Conservation (phyloP, 2,888 invertebrate genomes). For the Orthosia cruda region DNA sequence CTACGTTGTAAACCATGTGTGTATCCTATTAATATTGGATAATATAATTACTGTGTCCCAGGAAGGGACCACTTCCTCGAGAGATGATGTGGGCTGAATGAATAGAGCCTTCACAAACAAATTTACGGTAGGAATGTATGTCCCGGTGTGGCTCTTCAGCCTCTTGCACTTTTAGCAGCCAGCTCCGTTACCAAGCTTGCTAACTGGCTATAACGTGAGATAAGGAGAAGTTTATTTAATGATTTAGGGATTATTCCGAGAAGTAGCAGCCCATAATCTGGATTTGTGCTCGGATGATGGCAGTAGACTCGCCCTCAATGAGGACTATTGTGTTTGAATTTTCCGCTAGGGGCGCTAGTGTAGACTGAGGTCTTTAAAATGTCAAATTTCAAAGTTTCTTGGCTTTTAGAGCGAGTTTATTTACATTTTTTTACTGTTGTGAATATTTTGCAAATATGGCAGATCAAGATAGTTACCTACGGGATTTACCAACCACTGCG, state of each 20-base stretch:
- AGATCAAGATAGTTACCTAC: no score
- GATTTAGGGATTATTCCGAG: not conserved
- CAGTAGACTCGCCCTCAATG: not conserved
- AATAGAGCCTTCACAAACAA: not conserved
- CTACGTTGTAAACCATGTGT: no score
- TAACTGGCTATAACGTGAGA: not conserved
- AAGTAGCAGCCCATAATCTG: not conserved
- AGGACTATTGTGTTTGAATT: no score
- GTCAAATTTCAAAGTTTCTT: no score
- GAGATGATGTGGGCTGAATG: not conserved
- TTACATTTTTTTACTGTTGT: no score
- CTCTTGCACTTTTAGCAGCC: not conserved
- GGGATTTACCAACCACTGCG: no score
- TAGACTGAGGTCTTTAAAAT: no score
- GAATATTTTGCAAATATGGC: no score
- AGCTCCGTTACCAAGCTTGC: not conserved
- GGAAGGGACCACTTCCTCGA: constrained; percentile 9
- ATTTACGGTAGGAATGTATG: not conserved
- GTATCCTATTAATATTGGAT: no score
- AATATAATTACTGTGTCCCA: not conserved
- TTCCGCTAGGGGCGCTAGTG: no score
- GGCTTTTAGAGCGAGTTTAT: no score
- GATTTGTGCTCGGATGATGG: not conserved
- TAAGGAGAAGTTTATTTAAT: not conserved
- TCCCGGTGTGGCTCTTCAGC: not conserved